These are phyloP conservation scores for Xenentodon cancila DNA, from an alignment of 2,797 vertebrate genomes.

Conservation along the genomic window DNA sequence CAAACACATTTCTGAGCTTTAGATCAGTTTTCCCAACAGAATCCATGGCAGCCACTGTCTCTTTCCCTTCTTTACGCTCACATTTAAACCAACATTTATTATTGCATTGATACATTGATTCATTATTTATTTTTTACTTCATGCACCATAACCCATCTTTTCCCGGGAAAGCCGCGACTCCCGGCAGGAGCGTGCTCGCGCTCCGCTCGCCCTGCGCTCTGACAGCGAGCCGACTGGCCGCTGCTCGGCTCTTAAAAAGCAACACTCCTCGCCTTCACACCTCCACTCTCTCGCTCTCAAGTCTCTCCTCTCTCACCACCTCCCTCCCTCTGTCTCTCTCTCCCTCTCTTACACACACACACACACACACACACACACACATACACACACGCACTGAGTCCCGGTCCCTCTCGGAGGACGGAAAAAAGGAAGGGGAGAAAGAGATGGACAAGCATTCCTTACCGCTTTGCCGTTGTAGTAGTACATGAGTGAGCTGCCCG, in stretches of 20 bases:
- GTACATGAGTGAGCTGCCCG: slow-evolving; percentile 93
- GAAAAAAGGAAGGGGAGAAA: not conserved
- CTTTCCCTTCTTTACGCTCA: not conserved
- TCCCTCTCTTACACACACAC: not conserved
- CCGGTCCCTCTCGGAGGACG: slow-evolving; percentile 22
- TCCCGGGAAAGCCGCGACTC: too few relatives aligned
- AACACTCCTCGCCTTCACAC: slow-evolving; percentile 63
- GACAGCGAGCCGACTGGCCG: too few relatives aligned
- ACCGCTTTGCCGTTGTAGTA: slow-evolving; percentile 98
- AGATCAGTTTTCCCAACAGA: not conserved
- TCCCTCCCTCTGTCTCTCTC: not conserved
- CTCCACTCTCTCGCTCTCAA: slow-evolving; percentile 25
- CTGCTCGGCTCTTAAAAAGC: not conserved
- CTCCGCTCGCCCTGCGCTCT: too few relatives aligned
- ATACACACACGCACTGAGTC: slow-evolving; percentile 24
- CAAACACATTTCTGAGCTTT: not conserved
- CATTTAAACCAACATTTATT: not conserved
- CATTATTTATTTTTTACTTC: too few relatives aligned
- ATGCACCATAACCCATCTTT: too few relatives aligned
- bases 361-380: too few relatives aligned
- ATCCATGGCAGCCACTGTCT: not conserved
- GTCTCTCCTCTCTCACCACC: slow-evolving; percentile 4
- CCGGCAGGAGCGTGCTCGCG: too few relatives aligned
- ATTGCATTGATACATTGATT: too few relatives aligned
- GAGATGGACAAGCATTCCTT: slow-evolving; percentile 65